Base-by-base conservation (phyloP, 2,113 vertebrate genomes). In the Microtus ochrogaster region DNA sequence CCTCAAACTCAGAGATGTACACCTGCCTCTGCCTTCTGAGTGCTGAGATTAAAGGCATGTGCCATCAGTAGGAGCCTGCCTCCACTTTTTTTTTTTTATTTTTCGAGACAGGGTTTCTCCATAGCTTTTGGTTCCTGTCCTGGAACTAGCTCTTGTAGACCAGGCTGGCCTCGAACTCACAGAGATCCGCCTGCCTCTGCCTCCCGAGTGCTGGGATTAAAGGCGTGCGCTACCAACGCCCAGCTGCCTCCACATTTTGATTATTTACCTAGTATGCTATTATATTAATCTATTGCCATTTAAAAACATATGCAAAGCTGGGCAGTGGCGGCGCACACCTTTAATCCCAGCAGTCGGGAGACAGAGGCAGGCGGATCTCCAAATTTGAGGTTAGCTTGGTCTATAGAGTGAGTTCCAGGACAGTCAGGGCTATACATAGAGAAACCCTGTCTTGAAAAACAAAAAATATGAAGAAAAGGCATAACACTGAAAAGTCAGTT, bases 191-290 rank as follows among this genome's bases (percentile, higher is more conserved):
- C 52, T 81, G 79, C 21, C 79, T 82, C 36, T 82, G 52, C 79
- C 11, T 82, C 52, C 22, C 61, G 22, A 58, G 5, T 82, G 8
- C 52, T 82, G 52, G 39, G 79, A 82, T 58, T n/a, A 82, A 82
- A 82, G 52, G n/a, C n/a, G n/a, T n/a, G n/a, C n/a, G n/a, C n/a
- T n/a, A n/a, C n/a, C n/a, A n/a, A n/a, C n/a, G n/a, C n/a, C n/a
- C n/a, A n/a, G n/a, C n/a, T 39, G 52, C 6, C 12, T 82, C 52
- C 36, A 82, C 36, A 82, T 52, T 89, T 78, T 83, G 82, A 65
- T 92, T 44, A 65, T 87, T 93, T 91, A 49, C 70, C 49, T 94
- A 66, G 86, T 79, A 66, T 63, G 55, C 5, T 78, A 55, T 24
- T 21, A 7, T 73, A 87, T 19, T 63, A 21, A 61, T 74, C 36